Conservation (phyloP, 2,888 invertebrate genomes). For the Ommatoiulus sabulosus region DNA sequence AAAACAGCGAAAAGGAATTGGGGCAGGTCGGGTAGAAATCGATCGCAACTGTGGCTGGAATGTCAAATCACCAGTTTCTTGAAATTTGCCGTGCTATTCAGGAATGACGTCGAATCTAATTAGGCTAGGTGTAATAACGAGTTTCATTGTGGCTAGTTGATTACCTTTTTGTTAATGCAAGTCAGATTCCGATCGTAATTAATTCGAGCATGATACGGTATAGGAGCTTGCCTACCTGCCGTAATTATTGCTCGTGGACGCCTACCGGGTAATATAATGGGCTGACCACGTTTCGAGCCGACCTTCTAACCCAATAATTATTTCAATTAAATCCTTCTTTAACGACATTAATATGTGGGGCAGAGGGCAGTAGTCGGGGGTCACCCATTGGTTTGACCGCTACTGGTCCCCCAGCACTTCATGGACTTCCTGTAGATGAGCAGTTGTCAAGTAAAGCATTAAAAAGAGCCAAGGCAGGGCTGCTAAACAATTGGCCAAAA, state of each 20-base stretch:
- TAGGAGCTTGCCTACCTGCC: not conserved
- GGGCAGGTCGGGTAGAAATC: not conserved
- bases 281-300: not conserved
- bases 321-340: slow-evolving; percentile 3
- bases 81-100: not conserved
- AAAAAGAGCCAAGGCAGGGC: not conserved
- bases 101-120: slow-evolving; percentile 5
- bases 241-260: not conserved
- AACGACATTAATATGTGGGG: not conserved
- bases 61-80: slow-evolving; percentile 3
- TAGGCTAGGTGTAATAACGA: slow-evolving; percentile 5
- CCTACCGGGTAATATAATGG: not conserved
- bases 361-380: not conserved
- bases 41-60: not conserved
- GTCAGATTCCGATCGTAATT: not conserved
- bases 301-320: slow-evolving; percentile 31
- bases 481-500: too few relatives aligned
- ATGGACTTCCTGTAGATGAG: not conserved
- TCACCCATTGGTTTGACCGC: not conserved
- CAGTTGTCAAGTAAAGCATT: slow-evolving; percentile 6
- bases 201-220: not conserved
- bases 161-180: not conserved
- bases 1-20: not conserved
- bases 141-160: not conserved
- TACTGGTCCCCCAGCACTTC: not conserved